phyloP scores from a whole-genome alignment of 2,888 invertebrate genomes.

The Odontothrips loti region DNA sequence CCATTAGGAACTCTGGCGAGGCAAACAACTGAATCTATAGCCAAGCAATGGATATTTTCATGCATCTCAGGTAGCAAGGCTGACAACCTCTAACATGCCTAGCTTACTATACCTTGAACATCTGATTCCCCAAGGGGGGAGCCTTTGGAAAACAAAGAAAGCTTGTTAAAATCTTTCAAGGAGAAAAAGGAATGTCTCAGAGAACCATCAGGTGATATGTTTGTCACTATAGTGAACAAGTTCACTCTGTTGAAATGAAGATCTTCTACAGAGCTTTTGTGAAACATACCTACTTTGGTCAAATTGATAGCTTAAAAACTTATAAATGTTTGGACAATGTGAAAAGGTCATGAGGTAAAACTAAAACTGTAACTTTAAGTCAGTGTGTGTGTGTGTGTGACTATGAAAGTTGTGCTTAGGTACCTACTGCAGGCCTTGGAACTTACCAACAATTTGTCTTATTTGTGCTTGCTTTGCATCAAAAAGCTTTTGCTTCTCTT shows the following conservation, averaged over 20 bases:
- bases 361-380: too few relatives aligned
- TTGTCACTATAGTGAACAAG: too few relatives aligned
- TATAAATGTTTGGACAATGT: too few relatives aligned
- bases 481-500: conserved; percentile 70
- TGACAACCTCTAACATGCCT: neutral
- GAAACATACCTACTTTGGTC: too few relatives aligned
- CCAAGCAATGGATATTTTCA: conserved; percentile 3
- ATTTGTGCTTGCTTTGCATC: conserved; percentile 76
- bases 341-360: too few relatives aligned
- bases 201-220: too few relatives aligned
- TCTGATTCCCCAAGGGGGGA: conserved; percentile 22
- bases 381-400: too few relatives aligned
- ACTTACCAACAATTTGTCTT: conserved; percentile 72
- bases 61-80: neutral
- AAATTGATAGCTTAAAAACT: too few relatives aligned
- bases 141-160: conserved; percentile 22
- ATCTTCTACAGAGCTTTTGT: too few relatives aligned
- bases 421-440: neutral
- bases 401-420: too few relatives aligned
- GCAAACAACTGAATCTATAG: conserved; percentile 19
- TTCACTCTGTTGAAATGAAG: too few relatives aligned
- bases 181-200: neutral
- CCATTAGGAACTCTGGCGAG: neutral
- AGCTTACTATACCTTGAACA: conserved; percentile 6
- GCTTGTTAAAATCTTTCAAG: conserved; percentile 11